Percentiles rank a stretch among this genome's conserved stretches.
These are phyloP conservation scores for Speoplatyrhinus poulsoni DNA, from an alignment of 2,113 vertebrate genomes.

Conservation along the genomic window DNA sequence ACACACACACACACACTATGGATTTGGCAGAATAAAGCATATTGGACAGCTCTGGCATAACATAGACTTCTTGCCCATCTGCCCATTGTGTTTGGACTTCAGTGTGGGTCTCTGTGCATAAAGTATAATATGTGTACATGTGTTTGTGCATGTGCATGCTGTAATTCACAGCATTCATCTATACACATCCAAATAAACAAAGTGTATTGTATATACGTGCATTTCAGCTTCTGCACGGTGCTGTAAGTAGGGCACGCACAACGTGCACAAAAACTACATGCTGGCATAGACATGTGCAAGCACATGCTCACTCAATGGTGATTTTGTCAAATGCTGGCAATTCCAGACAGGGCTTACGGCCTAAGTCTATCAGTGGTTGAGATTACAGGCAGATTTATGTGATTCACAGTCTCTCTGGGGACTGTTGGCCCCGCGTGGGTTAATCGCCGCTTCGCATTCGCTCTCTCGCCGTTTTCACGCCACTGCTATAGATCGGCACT, in stretches of 20 bases:
- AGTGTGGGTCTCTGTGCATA: too few relatives aligned
- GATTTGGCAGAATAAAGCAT: conserved; percentile 60
- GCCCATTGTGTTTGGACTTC: conserved; percentile 53
- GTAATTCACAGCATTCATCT: conserved; percentile 35
- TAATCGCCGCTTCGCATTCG: conserved; percentile 68
- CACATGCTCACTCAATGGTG: conserved; percentile 51
- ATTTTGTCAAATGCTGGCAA: conserved; percentile 75
- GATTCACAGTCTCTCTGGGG: conserved; percentile 65
- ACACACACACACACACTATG: conserved; percentile 43
- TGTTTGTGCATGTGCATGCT: conserved; percentile 26
- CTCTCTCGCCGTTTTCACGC: conserved; percentile 48
- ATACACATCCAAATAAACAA: conserved; percentile 44
- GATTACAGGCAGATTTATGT: conserved; percentile 78
- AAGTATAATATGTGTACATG: conserved; percentile 59
- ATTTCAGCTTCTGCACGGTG: conserved; percentile 39
- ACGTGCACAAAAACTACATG: conserved; percentile 31
- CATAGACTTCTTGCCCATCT: conserved; percentile 71
- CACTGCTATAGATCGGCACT: not conserved
- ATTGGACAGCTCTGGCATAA: conserved; percentile 65
- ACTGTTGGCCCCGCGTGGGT: conserved; percentile 64
- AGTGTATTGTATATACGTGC: conserved; percentile 36
- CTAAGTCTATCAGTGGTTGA: conserved; percentile 75
- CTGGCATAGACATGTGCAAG: conserved; percentile 25
- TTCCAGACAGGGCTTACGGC: conserved; percentile 64
- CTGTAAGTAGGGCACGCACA: conserved; percentile 47